A percentile compares a stretch with the other conserved stretches of the same genome.
Conservation (phyloP, 2,888 invertebrate species). For the Schrankia costaestrigalis region DNA sequence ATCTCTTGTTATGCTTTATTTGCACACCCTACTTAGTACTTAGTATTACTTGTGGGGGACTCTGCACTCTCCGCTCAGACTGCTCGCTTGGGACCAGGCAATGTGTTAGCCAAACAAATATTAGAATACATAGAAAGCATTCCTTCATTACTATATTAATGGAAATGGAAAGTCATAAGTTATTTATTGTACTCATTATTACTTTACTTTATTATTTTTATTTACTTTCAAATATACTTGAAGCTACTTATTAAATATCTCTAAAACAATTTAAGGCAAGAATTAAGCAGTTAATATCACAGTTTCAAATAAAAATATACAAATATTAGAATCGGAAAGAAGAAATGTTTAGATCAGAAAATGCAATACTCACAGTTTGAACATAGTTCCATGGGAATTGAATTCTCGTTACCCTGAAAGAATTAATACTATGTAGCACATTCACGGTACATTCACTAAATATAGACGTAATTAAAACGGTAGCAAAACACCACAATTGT, state of each 20-base stretch:
- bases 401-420: slow-evolving; percentile 96
- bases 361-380: slow-evolving; percentile 91
- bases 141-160: slow-evolving; percentile 21
- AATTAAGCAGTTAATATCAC: slow-evolving; percentile 44
- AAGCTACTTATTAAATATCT: slow-evolving; percentile 44
- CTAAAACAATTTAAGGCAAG: slow-evolving; percentile 47
- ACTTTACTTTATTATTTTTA: slow-evolving; percentile 12
- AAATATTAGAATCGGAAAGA: slow-evolving; percentile 29
- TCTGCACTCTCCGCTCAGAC: slow-evolving; percentile 4
- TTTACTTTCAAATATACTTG: slow-evolving; percentile 21
- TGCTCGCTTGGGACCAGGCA: slow-evolving; percentile 15
- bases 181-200: slow-evolving; percentile 11
- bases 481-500: no score
- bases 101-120: slow-evolving; percentile 33
- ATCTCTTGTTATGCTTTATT: slow-evolving; percentile 70
- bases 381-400: slow-evolving; percentile 98
- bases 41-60: slow-evolving; percentile 12
- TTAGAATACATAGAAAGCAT: slow-evolving; percentile 36
- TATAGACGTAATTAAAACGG: no score
- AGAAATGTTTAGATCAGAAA: slow-evolving; percentile 18
- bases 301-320: slow-evolving; percentile 39
- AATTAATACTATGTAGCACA: slow-evolving; percentile 7
- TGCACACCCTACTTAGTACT: slow-evolving; percentile 51
- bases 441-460: no score
- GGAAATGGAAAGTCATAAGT: slow-evolving; percentile 15